Evolutionary conservation across 2,888 invertebrate species (phyloP), one percentile per base, ranked within the genome.

Genomic region (Hirudinaria manillensis): DNA sequence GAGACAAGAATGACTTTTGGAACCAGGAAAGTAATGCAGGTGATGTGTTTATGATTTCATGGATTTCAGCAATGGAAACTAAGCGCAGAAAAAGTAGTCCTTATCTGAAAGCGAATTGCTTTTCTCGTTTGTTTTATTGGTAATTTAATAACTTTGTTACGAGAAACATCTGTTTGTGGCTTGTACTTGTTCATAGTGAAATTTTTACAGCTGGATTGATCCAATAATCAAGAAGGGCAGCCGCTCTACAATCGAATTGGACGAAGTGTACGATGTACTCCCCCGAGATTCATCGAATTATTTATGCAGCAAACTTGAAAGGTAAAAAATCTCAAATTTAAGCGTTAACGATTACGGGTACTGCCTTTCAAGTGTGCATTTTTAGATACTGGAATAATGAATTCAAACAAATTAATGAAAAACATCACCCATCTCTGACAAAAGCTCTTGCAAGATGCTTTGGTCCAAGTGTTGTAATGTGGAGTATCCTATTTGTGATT

Each of bases 361-460:
- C 0, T 45, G 16, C 10, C 45, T 45, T 29, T 36, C 38, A 21
- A 32, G 21, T 36, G 10, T 38, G 3, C 19, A 32, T 27, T 24
- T 70, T 36, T n/a, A 55, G 73, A 36, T 24, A 45, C 65, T 55
- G 66, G 66, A 27, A 45, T 45, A 45, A n/a, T 3, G 61, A 19
- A 76, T 27, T 10, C 66, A 24, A 80, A 7, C 45, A 45, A 45
- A 45, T 4, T 45, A 10, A 10, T 2, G 45, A 45, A 16, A 1
- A 45, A 45, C 16, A 45, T 45, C 16, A 1, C 16, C 87, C 88
- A n/a, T 87, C 86, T 78, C 80, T 88, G 13, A 78, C 87, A 27
- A 85, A 80, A 79, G 87, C 88, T 0, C 83, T 88, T 55, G 81
- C 86, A 27, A 81, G 85, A 65, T 85, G 87, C 19, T 88, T 88